Conservation (phyloP, 2,797 vertebrate genomes). For the Galago senegalensis region DNA sequence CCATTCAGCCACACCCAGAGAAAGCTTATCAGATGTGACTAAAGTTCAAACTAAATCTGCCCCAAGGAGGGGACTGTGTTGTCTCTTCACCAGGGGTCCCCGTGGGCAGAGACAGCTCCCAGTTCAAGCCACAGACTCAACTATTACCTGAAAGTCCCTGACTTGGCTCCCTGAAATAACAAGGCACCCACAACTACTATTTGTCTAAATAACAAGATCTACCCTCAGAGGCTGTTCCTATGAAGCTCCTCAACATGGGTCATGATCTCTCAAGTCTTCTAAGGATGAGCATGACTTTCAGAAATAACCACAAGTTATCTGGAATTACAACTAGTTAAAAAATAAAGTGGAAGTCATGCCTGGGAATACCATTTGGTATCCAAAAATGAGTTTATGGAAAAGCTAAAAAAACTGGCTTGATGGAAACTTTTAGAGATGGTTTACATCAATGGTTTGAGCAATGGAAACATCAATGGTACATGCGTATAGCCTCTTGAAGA, state of each 20-base stretch:
- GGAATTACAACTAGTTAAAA: slow-evolving; percentile 7
- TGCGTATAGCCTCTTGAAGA: neutral
- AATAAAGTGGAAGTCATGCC: neutral
- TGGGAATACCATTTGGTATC: neutral
- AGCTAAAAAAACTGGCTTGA: neutral
- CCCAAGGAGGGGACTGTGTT: neutral
- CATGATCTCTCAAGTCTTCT: neutral
- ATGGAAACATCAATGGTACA: neutral
- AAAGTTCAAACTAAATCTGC: neutral
- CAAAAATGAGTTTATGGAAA: neutral
- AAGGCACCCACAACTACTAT: neutral
- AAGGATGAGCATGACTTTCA: neutral
- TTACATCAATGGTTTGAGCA: neutral
- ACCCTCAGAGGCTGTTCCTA: neutral
- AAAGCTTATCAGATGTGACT: neutral
- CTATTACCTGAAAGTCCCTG: neutral
- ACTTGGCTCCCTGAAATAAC: neutral
- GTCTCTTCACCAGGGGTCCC: neutral
- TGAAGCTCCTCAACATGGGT: neutral
- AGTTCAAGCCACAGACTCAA: neutral
- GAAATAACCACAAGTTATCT: slow-evolving; percentile 40
- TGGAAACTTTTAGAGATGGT: neutral
- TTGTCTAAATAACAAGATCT: neutral
- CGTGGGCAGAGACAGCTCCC: neutral
- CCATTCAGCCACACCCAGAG: neutral